These are phyloP conservation scores for Epirrhoe tristata DNA, from an alignment of 2,888 invertebrate species.

Conservation along the genomic window DNA sequence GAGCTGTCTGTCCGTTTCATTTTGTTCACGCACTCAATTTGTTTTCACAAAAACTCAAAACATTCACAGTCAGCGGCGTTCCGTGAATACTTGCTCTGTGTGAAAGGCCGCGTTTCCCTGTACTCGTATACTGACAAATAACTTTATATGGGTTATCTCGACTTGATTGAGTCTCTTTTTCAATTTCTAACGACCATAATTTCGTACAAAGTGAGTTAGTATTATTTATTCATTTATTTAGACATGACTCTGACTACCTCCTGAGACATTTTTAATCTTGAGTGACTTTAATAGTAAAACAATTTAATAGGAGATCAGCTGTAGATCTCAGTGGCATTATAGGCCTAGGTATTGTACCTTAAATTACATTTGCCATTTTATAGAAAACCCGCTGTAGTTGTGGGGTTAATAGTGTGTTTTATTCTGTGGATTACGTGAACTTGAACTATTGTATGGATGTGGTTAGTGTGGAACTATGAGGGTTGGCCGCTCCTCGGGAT, in stretches of 20 bases:
- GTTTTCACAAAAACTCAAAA: conserved; percentile 1
- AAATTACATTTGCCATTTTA: too few species aligned
- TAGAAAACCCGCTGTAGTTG: background rate
- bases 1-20: background rate
- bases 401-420: background rate
- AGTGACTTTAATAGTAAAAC: too few species aligned
- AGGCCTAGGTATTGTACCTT: too few species aligned
- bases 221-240: too few species aligned
- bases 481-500: background rate
- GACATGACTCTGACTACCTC: too few species aligned
- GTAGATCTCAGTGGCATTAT: too few species aligned
- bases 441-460: background rate
- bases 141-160: too few species aligned
- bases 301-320: too few species aligned
- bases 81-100: background rate
- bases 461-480: background rate
- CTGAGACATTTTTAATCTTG: too few species aligned
- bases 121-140: background rate
- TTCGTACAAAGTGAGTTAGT: too few species aligned
- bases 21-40: background rate
- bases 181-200: too few species aligned
- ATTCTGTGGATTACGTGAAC: background rate
- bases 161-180: too few species aligned
- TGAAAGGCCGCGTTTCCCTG: background rate
- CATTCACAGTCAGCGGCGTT: background rate